Evolutionary conservation across 2,888 invertebrate species (phyloP), one percentile per base, ranked within the genome.

Genomic region (Norana najaformis): DNA sequence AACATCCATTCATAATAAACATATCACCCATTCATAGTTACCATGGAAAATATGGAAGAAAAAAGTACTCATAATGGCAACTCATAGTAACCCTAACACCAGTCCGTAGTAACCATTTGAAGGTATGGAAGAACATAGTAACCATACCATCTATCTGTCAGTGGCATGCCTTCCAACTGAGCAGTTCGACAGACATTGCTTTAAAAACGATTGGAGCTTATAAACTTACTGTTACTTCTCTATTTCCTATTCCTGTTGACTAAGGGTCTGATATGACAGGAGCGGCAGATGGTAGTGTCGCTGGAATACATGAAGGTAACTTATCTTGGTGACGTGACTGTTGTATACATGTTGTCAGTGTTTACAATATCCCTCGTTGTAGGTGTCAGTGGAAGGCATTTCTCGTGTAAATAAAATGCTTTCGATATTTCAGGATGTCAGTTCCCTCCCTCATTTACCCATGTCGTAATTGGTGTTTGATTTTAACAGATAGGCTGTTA

Each of bases 231-330:
- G 69, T 69, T 69, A 69, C 69, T 69, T 69, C 69, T 69, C 69
- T 69, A 69, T n/a, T 69, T 69, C 69, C 0, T 69, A 69, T 69
- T 69, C 69, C 69, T 69, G 69, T 69, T 69, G 69, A 69, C 69
- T n/a, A 69, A 69, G 69, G 69, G 69, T n/a, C 69, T 69, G 69
- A 69, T 69, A 69, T 69, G 69, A n/a, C 69, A 69, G 69, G 69
- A 69, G 30, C n/a, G n/a, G 69, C n/a, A n/a, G n/a, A 13, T 13
- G 69, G n/a, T 69, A 69, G 69, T 11, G 69, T 69, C 11, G 69
- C 69, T 69, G 69, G 69, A 69, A n/a, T 3, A 30, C 69, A 69
- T 69, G 69, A 69, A 69, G 69, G 69, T 69, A 69, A 69, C 69
- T 69, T 69, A 69, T n/a, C 69, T 6, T n/a, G n/a, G 69, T n/a